A percentile compares a stretch with the other conserved stretches of the same genome.
Evolutionary conservation across 1,140 invertebrate species (phyloP).

Genomic region (Globodera ellingtonae): DNA sequence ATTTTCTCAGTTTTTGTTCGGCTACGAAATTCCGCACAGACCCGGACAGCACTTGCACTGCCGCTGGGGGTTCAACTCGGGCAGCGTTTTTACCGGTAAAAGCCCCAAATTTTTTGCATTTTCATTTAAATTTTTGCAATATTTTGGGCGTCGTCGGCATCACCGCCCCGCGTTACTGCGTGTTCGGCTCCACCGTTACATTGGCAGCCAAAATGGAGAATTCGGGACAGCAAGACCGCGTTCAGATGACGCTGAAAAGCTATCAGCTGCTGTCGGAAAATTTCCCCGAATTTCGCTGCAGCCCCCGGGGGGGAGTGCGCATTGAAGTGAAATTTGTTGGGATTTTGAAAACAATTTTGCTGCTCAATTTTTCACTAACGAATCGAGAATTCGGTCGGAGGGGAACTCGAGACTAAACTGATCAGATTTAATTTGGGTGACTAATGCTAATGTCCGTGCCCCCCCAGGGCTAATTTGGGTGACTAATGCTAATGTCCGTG

Average conservation of each 20-base stretch:
- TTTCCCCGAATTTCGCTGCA: slow-evolving; percentile 52
- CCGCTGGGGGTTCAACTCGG: slow-evolving; percentile 56
- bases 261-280: slow-evolving; percentile 47
- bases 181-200: slow-evolving; percentile 53
- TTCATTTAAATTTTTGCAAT: neutral
- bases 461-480: slow-evolving; percentile 30
- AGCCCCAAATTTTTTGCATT: neutral
- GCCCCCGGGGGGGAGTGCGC: slow-evolving; percentile 41
- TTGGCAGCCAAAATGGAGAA: slow-evolving; percentile 57
- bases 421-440: neutral
- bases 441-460: too few relatives aligned
- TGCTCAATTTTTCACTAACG: too few relatives aligned
- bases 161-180: slow-evolving; percentile 54
- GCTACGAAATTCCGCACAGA: slow-evolving; percentile 52
- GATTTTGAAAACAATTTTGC: too few relatives aligned
- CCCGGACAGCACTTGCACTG: slow-evolving; percentile 50
- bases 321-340: slow-evolving; percentile 28
- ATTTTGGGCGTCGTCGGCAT: slow-evolving; percentile 47
- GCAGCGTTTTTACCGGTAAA: slow-evolving; percentile 49
- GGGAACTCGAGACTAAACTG: neutral
- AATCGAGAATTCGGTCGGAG: too few relatives aligned
- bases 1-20: slow-evolving; percentile 45
- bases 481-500: too few relatives aligned
- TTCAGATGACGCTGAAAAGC: slow-evolving; percentile 54
- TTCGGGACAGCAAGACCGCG: slow-evolving; percentile 48